Percentiles rank a stretch among this genome's conserved stretches.
These are phyloP conservation scores for Hemithea aestivaria DNA, from an alignment of 2,888 invertebrate species.

Conservation along the genomic window DNA sequence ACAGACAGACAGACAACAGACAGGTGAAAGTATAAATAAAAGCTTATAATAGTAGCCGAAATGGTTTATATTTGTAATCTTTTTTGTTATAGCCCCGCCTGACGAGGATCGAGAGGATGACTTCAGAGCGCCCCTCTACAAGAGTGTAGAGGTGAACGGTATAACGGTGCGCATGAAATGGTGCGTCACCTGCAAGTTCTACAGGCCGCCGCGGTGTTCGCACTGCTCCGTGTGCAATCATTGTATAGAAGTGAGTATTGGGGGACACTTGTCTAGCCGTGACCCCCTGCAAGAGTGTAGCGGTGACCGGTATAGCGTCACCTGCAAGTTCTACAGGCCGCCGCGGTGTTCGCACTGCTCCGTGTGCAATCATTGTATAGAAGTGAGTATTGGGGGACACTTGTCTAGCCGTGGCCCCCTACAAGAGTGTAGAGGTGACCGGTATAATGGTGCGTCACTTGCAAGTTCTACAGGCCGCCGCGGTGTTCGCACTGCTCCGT, in stretches of 20 bases:
- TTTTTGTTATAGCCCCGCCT: conserved; percentile 91
- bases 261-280: too few species aligned
- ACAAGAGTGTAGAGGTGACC: conserved; percentile 98
- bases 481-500: conserved; percentile 99
- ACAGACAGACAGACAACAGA: too few species aligned
- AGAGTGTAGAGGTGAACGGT: conserved; percentile 98
- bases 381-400: too few species aligned
- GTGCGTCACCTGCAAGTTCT: conserved; percentile 99
- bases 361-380: too few species aligned
- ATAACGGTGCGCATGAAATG: conserved; percentile 99
- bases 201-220: conserved; percentile 98
- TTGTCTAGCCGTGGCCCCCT: conserved; percentile 97
- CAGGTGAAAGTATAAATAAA: too few species aligned
- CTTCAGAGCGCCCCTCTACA: conserved; percentile 96
- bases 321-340: too few species aligned
- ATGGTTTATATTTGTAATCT: too few species aligned
- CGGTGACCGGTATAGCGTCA: too few species aligned
- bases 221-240: conserved; percentile 99
- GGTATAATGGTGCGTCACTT: conserved; percentile 99
- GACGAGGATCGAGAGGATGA: conserved; percentile 99
- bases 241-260: conserved; percentile 91
- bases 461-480: conserved; percentile 99
- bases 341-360: too few species aligned
- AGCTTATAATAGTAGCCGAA: too few species aligned
- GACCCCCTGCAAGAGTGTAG: too few species aligned